Percentiles rank a stretch among this genome's conserved stretches.
These are phyloP conservation scores for Lycaena phlaeas DNA, from an alignment of 2,888 invertebrate species.

Conservation along the genomic window DNA sequence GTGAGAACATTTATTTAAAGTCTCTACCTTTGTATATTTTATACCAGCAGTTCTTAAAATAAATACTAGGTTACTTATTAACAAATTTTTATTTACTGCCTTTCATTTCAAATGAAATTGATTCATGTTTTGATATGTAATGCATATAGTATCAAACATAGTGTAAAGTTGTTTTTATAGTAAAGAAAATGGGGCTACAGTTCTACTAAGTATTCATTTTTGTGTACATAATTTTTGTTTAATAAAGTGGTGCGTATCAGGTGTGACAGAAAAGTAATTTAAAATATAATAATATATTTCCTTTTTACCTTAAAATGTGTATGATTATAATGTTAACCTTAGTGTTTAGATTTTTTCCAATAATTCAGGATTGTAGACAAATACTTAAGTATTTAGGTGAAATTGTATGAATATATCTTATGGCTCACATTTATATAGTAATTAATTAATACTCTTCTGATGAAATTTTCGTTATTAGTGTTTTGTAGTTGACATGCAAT, in stretches of 20 bases:
- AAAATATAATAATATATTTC: constrained; percentile 18
- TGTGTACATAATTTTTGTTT: constrained; percentile 9
- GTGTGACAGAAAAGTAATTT: constrained; percentile 11
- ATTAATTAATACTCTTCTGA: too few species aligned
- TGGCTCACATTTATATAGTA: not conserved
- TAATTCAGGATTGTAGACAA: not conserved
- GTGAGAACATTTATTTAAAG: constrained; percentile 38
- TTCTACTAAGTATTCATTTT: not conserved
- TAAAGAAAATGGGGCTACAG: not conserved
- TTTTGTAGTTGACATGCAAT: not conserved
- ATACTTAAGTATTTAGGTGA: not conserved
- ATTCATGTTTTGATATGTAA: not conserved
- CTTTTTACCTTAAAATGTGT: constrained; percentile 13
- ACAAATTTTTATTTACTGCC: constrained; percentile 1
- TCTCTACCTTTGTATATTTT: constrained; percentile 18
- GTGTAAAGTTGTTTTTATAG: too few species aligned
- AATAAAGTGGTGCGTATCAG: constrained; percentile 11
- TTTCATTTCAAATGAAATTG: not conserved
- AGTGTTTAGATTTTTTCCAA: constrained; percentile 8
- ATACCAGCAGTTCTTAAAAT: constrained; percentile 1
- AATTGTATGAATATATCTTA: not conserved
- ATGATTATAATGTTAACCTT: constrained; percentile 9
- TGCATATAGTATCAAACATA: not conserved
- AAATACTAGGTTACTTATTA: constrained; percentile 1
- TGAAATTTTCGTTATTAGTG: constrained; percentile 3